Base-by-base conservation (phyloP, 2,888 invertebrate species). In the Parelbella ahira region DNA sequence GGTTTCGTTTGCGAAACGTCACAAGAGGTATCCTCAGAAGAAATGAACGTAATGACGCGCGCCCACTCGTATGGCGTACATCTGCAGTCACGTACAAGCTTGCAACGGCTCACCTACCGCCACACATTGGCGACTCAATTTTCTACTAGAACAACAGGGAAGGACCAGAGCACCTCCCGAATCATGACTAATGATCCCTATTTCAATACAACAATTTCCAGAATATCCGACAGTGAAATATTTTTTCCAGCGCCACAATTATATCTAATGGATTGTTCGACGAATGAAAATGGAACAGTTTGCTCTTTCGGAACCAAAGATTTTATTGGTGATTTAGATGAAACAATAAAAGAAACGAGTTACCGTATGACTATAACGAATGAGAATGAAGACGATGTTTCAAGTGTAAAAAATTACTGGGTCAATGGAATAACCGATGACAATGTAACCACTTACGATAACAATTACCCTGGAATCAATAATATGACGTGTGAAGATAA, bases 181-280 rank as follows among this genome's bases (percentile, higher is more conserved):
- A 81, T 84, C 27, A 60, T 92, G 53, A 82, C 68, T 18, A 91
- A 91, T 55, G 88, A 91, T 50, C 89, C 89, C 6, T 82, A 79
- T 44, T 91, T 89, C 53, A 84, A 87, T 43, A 89, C 88, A 0
- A 87, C 90, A 0, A 79, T 92, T 24, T 81, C 91, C 6, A 89
- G 82, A 62, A 59, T 92, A 3, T 89, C 90, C 0, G 80, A 83
- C 18, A 74, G 70, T 21, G 68, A 79, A 39, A 79, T 90, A 47
- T 93, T 90, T 68, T 93, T 93, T 56, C 93, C 93, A 1, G 84
- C 91, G 0, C 83, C 88, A 3, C 80, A 83, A 11, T 61, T 92
- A 7, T 91, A 84, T 67, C 50, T 78, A 60, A 56, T 82, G 53
- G 61, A 74, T 52, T 68, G 87, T 59, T 57, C 51, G 7, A 56